phyloP scores from a whole-genome alignment of 1,140 invertebrate genomes.

The Euura lappo region DNA sequence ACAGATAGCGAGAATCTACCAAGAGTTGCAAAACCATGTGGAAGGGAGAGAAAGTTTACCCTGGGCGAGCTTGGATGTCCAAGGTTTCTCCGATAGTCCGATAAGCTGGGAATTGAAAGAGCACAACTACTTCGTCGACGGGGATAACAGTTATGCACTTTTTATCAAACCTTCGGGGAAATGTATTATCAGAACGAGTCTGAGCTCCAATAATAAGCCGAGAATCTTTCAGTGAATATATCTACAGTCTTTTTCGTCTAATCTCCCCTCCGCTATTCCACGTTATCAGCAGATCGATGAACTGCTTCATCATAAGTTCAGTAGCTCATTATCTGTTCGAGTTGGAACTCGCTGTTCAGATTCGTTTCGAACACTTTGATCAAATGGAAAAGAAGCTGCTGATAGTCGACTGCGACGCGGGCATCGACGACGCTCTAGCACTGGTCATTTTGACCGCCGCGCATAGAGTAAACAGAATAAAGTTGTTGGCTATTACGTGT shows the following conservation, averaged over 20 bases:
- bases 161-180: conserved; percentile 49
- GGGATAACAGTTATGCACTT: conserved; percentile 61
- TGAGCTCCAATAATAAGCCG: conserved; percentile 45
- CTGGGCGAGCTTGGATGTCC: conserved; percentile 62
- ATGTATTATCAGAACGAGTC: conserved; percentile 47
- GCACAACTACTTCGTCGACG: conserved; percentile 59
- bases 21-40: conserved; percentile 46
- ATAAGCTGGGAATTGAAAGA: conserved; percentile 55
- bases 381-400: conserved; percentile 47
- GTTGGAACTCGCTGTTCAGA: no score
- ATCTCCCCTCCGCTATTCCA: background rate
- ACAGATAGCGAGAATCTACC: conserved; percentile 51
- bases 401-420: conserved; percentile 70
- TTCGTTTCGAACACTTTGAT: background rate
- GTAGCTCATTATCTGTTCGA: no score
- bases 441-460: conserved; percentile 65
- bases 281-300: no score
- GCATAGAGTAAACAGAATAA: conserved; percentile 54
- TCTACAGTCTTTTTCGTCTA: background rate
- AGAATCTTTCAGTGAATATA: conserved; percentile 36
- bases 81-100: conserved; percentile 64
- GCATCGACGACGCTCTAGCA: conserved; percentile 71
- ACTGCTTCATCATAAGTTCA: no score
- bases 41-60: conserved; percentile 35
- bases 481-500: conserved; percentile 69